Evolutionary conservation across 2,888 invertebrate genomes (phyloP).

Genomic region (Agrotis clavis): DNA sequence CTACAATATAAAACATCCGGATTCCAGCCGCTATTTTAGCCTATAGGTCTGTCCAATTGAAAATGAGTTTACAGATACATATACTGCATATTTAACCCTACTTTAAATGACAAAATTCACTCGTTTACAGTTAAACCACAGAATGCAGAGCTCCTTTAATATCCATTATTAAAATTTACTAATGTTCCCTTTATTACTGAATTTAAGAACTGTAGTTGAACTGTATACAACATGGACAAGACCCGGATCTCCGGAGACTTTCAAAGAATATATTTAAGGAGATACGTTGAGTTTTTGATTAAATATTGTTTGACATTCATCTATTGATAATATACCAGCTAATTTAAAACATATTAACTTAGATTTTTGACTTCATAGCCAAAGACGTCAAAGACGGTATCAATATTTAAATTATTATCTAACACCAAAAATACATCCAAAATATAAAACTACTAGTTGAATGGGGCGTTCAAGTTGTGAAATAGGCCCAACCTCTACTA

Average conservation of each 20-base stretch:
- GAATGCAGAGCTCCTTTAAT: background rate
- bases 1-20: background rate
- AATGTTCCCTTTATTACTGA: conserved; percentile 6
- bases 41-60: background rate
- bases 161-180: conserved; percentile 14
- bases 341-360: conserved; percentile 46
- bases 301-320: conserved; percentile 28
- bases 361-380: conserved; percentile 53
- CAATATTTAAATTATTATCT: conserved; percentile 47
- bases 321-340: conserved; percentile 28
- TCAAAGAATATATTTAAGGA: background rate
- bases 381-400: conserved; percentile 29
- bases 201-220: conserved; percentile 21
- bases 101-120: conserved; percentile 38
- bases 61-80: conserved; percentile 4
- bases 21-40: conserved; percentile 8
- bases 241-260: background rate
- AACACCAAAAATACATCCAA: conserved; percentile 39
- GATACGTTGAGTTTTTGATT: background rate
- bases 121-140: conserved; percentile 47
- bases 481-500: conserved; percentile 1
- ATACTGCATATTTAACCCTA: conserved; percentile 31
- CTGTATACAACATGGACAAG: conserved; percentile 14
- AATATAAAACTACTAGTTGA: conserved; percentile 25
- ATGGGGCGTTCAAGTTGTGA: conserved; percentile 7